Evolutionary conservation across 2,797 vertebrate genomes (phyloP).

Genomic region (Aplochiton taeniatus): DNA sequence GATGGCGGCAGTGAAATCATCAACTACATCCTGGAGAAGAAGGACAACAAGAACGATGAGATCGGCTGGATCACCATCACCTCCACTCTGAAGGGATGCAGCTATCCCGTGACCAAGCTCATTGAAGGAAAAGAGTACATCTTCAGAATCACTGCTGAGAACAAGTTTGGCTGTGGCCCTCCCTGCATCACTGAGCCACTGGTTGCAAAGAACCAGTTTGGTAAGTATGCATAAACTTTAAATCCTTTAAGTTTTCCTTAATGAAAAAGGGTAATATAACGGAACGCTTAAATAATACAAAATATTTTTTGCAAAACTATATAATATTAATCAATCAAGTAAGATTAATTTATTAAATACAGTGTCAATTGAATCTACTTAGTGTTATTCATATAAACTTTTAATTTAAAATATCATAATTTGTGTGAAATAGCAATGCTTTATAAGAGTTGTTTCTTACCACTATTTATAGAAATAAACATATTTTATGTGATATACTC

Average conservation of each 20-base stretch:
- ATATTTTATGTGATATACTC: conserved; percentile 1
- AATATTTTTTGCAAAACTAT: no score
- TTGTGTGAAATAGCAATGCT: no score
- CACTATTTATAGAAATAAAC: background rate
- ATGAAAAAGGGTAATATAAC: no score
- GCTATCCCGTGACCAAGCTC: conserved; percentile 86
- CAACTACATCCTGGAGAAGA: conserved; percentile 97
- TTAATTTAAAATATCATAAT: no score
- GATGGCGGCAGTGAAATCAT: conserved; percentile 96
- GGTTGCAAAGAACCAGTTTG: conserved; percentile 94
- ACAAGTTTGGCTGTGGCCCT: conserved; percentile 86
- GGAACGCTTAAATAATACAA: no score
- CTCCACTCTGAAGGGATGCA: conserved; percentile 88
- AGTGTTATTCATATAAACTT: no score
- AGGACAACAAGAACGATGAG: conserved; percentile 91
- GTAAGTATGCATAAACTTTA: conserved; percentile 69
- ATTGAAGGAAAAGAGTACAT: conserved; percentile 98
- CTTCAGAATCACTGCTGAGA: conserved; percentile 94
- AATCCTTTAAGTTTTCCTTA: background rate
- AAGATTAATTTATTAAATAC: no score
- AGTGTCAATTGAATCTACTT: no score
- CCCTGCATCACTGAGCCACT: conserved; percentile 87
- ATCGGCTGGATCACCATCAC: conserved; percentile 90
- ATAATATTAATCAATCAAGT: no score
- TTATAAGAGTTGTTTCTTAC: background rate